Base-by-base conservation (phyloP, 2,888 invertebrate genomes). In the Barypeithes pellucidus region DNA sequence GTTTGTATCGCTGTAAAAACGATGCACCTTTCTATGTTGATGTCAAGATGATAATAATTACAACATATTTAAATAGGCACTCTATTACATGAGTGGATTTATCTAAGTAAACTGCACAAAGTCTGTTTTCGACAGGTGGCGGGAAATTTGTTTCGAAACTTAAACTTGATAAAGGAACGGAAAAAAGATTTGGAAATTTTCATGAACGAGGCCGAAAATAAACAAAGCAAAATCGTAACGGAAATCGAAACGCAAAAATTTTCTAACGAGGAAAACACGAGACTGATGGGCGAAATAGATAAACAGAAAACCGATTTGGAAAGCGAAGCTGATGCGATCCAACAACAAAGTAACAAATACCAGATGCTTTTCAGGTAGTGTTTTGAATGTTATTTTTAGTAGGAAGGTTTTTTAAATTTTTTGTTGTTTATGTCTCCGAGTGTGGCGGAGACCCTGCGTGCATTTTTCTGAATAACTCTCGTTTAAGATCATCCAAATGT, bases 241-340 rank as follows among this genome's bases (percentile, higher is more conserved):
- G 91, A 91, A 81, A 89, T 89, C 67, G 92, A 91, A 80, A 88
- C 87, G 75, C 87, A 87, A 72, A 83, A 82, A 70, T 79, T 77
- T 12, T 72, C 77, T 3, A 84, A 83, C 66, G 80, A 79, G 18
- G 82, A 83, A 50, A 74, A 77, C 4, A 84, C 82, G 62, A 79
- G 77, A 33, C 83, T 85, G 36, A 77, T 88, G 45, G 80, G 86
- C 1, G 86, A 87, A 45, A 72, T 86, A 5, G 77, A 80, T n/a
- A 80, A 81, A 8, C 85, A 82, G 54, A 85, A 88, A 52, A 77
- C 73, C 3, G 82, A 80, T 8, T 83, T 86, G 1, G 88, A 88
- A 72, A 84, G 83, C 2, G 87, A 89, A 77, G 82, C 88, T 0
- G 85, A 87, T 29, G 80, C 81, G 0, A 80, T 88, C 0, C 84